Conservation (phyloP, 1,140 invertebrate species). For the Drosophila tsacasi region DNA sequence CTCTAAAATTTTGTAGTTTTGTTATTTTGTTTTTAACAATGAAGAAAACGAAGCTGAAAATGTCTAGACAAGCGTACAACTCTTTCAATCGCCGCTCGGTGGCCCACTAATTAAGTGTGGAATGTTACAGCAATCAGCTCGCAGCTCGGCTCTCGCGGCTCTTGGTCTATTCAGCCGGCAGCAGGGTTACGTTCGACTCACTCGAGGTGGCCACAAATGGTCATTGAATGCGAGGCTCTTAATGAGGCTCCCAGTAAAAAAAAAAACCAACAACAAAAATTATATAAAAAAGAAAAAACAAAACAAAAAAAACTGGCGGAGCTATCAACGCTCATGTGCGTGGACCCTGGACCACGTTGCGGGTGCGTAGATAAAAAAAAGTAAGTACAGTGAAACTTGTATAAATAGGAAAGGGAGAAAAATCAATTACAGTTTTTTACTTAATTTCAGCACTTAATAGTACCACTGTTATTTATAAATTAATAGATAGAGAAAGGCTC, state of each 20-base stretch:
- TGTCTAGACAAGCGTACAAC: slow-evolving; percentile 33
- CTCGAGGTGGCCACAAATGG: slow-evolving; percentile 59
- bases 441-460: not conserved
- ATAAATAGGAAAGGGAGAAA: fast-evolving
- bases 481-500: not conserved
- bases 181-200: slow-evolving; percentile 12
- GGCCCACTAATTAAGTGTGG: slow-evolving; percentile 72
- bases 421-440: too few relatives aligned
- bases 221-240: slow-evolving; percentile 56
- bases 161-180: slow-evolving; percentile 42
- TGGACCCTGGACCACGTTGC: slow-evolving; percentile 53
- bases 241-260: slow-evolving; percentile 35
- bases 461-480: too few relatives aligned
- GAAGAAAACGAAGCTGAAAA: slow-evolving; percentile 38
- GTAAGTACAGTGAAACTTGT: slow-evolving; percentile 1
- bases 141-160: slow-evolving; percentile 16
- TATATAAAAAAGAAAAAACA: slow-evolving; percentile 15
- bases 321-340: slow-evolving; percentile 74
- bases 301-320: slow-evolving; percentile 17
- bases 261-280: slow-evolving; percentile 14
- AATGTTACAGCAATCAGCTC: slow-evolving; percentile 73
- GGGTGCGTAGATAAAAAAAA: slow-evolving; percentile 57
- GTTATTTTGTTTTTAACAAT: slow-evolving; percentile 32
- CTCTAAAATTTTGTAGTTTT: not conserved
- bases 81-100: slow-evolving; percentile 26